phyloP scores from a whole-genome alignment of 2,888 invertebrate genomes.

The Celastrina argiolus region DNA sequence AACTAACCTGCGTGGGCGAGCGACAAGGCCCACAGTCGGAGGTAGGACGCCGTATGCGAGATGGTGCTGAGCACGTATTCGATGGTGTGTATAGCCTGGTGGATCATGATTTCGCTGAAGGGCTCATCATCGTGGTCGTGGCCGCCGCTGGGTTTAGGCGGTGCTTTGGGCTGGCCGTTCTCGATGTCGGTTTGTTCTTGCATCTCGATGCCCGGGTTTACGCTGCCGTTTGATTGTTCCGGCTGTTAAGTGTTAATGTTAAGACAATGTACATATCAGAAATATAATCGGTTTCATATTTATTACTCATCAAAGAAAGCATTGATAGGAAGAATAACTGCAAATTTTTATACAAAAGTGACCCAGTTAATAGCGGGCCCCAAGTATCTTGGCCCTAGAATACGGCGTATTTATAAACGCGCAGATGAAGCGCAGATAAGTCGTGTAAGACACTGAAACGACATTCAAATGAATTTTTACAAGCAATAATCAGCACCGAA shows the following conservation, averaged over 20 bases:
- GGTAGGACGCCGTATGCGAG: conserved; percentile 97
- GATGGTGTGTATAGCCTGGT: conserved; percentile 97
- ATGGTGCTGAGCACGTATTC: conserved; percentile 97
- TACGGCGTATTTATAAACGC: too few species aligned
- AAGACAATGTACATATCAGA: neutral
- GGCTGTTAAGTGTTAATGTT: conserved; percentile 40
- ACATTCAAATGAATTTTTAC: too few species aligned
- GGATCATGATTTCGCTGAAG: conserved; percentile 93
- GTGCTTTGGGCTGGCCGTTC: conserved; percentile 26
- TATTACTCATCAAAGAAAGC: too few species aligned
- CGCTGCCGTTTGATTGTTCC: conserved; percentile 78
- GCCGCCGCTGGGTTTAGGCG: conserved; percentile 38
- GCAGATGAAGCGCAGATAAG: too few species aligned
- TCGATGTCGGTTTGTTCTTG: conserved; percentile 69
- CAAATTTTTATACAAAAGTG: too few species aligned
- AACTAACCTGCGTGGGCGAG: conserved; percentile 93
- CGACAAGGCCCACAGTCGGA: conserved; percentile 97
- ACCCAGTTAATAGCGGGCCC: too few species aligned
- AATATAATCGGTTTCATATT: too few species aligned
- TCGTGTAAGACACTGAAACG: too few species aligned
- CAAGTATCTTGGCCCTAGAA: too few species aligned
- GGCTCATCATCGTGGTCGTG: conserved; percentile 79
- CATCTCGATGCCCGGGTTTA: conserved; percentile 83
- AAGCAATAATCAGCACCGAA: too few species aligned
- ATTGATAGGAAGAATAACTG: too few species aligned